These are phyloP conservation scores for Sebastes schlegelii DNA, from an alignment of 2,113 vertebrate species.

Conservation along the genomic window DNA sequence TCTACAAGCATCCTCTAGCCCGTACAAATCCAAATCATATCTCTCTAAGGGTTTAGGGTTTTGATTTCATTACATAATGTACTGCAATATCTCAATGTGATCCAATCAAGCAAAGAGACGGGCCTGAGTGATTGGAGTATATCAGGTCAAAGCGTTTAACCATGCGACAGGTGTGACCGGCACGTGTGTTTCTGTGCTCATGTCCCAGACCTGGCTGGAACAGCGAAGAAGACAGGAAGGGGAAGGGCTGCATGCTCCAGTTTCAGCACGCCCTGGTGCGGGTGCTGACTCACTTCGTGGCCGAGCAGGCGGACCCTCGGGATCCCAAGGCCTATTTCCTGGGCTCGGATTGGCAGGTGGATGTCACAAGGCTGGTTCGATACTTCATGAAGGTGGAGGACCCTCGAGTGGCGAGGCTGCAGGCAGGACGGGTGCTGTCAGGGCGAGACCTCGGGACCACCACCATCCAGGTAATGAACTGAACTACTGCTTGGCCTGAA, in stretches of 20 bases:
- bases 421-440: conserved; percentile 87
- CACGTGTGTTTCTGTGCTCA: conserved; percentile 46
- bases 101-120: conserved; percentile 71
- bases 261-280: conserved; percentile 91
- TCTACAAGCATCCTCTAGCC: not conserved
- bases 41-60: conserved; percentile 49
- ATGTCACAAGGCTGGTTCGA: conserved; percentile 89
- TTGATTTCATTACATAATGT: conserved; percentile 64
- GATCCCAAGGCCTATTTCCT: conserved; percentile 86
- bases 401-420: conserved; percentile 87
- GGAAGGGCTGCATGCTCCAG: conserved; percentile 91
- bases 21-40: conserved; percentile 43
- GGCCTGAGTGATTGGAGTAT: conserved; percentile 48
- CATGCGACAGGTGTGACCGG: conserved; percentile 51
- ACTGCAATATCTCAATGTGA: conserved; percentile 54
- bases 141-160: conserved; percentile 45
- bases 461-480: conserved; percentile 87
- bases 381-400: conserved; percentile 96
- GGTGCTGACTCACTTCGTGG: conserved; percentile 92
- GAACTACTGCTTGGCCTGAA: not conserved
- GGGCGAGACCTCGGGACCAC: conserved; percentile 94
- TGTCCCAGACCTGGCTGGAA: conserved; percentile 80
- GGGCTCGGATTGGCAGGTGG: conserved; percentile 94
- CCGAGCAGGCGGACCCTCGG: conserved; percentile 84
- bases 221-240: conserved; percentile 88